Percentiles rank a stretch among this genome's conserved stretches.
phyloP scores from a whole-genome alignment of 2,888 invertebrate species.

The Zhuqinia jingwanae region DNA sequence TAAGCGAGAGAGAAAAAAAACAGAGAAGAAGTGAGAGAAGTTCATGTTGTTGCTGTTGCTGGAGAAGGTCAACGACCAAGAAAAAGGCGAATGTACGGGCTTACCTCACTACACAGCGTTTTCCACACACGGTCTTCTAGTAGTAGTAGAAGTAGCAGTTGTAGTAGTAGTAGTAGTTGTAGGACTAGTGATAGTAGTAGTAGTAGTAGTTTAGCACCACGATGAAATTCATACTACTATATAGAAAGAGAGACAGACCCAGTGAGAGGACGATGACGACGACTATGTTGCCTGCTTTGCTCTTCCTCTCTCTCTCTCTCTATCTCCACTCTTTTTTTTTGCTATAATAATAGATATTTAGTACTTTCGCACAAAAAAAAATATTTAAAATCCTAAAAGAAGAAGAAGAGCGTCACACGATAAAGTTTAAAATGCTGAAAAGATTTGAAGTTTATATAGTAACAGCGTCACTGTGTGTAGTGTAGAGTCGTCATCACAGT shows the following conservation, averaged over 20 bases:
- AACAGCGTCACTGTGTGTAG: constrained; percentile 6
- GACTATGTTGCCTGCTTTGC: constrained; percentile 17
- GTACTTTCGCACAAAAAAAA: constrained; percentile 5
- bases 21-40: constrained; percentile 54
- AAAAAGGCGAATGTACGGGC: constrained; percentile 79
- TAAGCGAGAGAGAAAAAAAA: constrained; percentile 23
- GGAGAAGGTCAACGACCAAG: constrained; percentile 79
- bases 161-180: constrained; percentile 1
- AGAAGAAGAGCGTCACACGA: neutral
- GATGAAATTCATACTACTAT: too few relatives aligned
- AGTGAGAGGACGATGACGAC: constrained; percentile 15
- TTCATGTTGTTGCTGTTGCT: constrained; percentile 72
- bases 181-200: too few relatives aligned
- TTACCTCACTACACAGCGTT: constrained; percentile 67
- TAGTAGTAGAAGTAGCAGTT: neutral
- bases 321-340: neutral
- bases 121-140: constrained; percentile 34
- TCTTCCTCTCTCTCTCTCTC: neutral
- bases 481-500: too few relatives aligned
- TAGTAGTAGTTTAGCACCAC: too few relatives aligned
- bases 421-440: neutral
- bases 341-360: neutral
- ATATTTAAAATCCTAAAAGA: constrained; percentile 9
- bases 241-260: constrained; percentile 20
- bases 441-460: neutral